phyloP scores from a whole-genome alignment of 2,888 invertebrate genomes.

The Phorcus lineatus region DNA sequence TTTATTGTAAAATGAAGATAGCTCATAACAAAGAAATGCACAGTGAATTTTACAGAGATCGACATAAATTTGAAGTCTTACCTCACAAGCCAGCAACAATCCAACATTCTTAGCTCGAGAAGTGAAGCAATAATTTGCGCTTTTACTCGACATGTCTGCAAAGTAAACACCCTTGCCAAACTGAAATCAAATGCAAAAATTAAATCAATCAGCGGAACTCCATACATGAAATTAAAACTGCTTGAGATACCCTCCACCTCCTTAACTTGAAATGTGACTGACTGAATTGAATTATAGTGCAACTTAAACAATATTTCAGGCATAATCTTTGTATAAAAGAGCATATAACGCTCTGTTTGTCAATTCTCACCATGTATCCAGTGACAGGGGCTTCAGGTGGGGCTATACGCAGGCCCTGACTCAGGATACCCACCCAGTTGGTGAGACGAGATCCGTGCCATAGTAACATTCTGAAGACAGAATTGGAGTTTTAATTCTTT shows the following conservation, averaged over 20 bases:
- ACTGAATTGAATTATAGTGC: too few relatives aligned
- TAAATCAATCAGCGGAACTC: neutral
- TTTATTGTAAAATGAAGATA: too few relatives aligned
- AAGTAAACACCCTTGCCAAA: constrained; percentile 79
- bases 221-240: neutral
- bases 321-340: too few relatives aligned
- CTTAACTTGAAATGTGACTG: neutral
- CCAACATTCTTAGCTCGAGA: constrained; percentile 73
- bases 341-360: neutral
- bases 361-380: constrained; percentile 76
- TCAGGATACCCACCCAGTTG: constrained; percentile 78
- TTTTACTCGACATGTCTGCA: constrained; percentile 78
- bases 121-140: constrained; percentile 78
- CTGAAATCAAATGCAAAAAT: constrained; percentile 51
- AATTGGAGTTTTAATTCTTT: neutral
- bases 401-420: constrained; percentile 77
- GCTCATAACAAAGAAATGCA: too few relatives aligned
- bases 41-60: neutral
- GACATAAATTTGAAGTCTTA: constrained; percentile 51
- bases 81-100: constrained; percentile 76
- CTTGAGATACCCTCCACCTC: neutral
- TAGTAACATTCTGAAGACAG: constrained; percentile 73
- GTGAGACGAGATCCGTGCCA: constrained; percentile 78
- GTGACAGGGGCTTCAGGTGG: constrained; percentile 79
- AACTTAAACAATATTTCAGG: too few relatives aligned